Base-by-base conservation (phyloP, 1,140 invertebrate genomes). In the Nymphalis io region DNA sequence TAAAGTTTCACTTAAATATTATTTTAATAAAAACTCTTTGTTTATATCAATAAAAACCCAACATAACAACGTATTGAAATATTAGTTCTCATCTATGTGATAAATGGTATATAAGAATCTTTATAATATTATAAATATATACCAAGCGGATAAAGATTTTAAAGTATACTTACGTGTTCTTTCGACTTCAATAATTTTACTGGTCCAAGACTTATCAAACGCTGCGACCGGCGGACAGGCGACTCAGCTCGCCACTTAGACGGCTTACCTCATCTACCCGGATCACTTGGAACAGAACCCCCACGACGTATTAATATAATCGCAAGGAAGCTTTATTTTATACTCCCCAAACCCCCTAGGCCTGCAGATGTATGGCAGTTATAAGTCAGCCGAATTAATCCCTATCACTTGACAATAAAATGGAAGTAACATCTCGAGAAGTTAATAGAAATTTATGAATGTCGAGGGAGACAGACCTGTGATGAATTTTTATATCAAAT, bases 351-450 rank as follows among this genome's bases (percentile, higher is more conserved):
- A 64, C 74, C 72, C 78, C 75, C 73, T 68, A 79, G 79, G 78
- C 81, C 83, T 80, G 74, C 77, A 85, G 83, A 91, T 88, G 83
- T 91, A 91, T 90, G 83, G 76, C 87, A 83, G 89, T 89, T 90
- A 89, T 90, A 90, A 90, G 89, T 91, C 89, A 91, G 78, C 76
- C 74, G 83, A 87, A 91, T 89, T 91, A 90, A 90, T 91, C 87
- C 86, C 84, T 91, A 89, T 90, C 85, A 88, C 85, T 91, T 85
- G 82, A 90, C 87, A 91, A 89, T 89, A 87, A 88, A 90, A 90
- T 84, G 85, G 74, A 87, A 89, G 87, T 85, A 84, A 89, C 85
- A 85, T 86, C 85, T 86, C 81, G 81, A 89, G 84, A 89, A 89
- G 86, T 91, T 89, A 89, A 91, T 91, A 87, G 81, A 89, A 87